A percentile compares a stretch with the other conserved stretches of the same genome.
These are phyloP conservation scores for Melipona bicolor DNA, from an alignment of 2,888 invertebrate genomes.

Conservation along the genomic window DNA sequence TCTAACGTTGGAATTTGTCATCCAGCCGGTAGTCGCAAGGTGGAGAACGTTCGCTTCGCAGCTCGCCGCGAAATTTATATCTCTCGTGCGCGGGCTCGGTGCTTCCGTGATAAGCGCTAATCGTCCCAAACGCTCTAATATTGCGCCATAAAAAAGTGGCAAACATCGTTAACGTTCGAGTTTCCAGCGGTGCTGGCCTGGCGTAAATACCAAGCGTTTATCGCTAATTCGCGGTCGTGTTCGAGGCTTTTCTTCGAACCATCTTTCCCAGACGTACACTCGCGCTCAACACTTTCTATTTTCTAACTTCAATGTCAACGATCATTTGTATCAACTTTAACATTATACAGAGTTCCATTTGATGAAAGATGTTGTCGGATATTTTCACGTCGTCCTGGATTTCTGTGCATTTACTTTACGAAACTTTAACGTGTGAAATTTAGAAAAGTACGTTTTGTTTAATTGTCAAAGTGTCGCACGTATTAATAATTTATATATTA, in stretches of 20 bases:
- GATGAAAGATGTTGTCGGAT: no score
- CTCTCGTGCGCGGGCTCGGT: neutral
- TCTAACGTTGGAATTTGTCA: constrained; percentile 18
- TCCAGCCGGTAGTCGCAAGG: constrained; percentile 2
- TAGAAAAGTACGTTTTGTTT: no score
- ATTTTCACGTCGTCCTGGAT: no score
- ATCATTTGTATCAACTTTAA: no score
- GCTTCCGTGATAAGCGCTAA: constrained; percentile 43
- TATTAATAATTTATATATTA: no score
- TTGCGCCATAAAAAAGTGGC: constrained; percentile 35
- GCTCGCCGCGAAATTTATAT: constrained; percentile 36
- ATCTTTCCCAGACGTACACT: neutral
- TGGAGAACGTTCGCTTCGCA: neutral
- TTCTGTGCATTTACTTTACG: no score
- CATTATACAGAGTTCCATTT: no score
- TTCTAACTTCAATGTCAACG: no score
- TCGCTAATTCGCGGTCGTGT: constrained; percentile 7
- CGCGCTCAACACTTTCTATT: no score
- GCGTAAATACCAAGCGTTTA: neutral
- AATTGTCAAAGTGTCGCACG: no score
- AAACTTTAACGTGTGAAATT: no score
- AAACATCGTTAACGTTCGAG: constrained; percentile 49
- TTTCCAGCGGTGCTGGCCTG: neutral
- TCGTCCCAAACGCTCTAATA: constrained; percentile 45
- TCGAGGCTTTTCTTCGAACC: neutral